Base-by-base conservation (phyloP, 1,140 invertebrate species). In the Choristoneura fumiferana region DNA sequence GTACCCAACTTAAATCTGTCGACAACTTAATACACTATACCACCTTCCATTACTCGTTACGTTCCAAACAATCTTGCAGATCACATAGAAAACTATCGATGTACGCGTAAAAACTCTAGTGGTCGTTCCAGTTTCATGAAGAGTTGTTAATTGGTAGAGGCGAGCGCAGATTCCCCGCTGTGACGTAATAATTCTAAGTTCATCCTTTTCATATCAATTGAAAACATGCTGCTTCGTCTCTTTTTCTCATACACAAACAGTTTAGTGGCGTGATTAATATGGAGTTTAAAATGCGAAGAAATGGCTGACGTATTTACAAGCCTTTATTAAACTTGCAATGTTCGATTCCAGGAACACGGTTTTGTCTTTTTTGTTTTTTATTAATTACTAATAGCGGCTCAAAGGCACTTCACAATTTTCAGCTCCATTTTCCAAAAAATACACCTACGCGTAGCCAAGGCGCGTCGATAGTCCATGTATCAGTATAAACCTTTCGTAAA, bases 181-280 rank as follows among this genome's bases (percentile, higher is more conserved):
- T 84, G 84, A 86, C 81, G 81, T 84, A 82, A 81, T 81, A 83
- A 82, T 81, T 84, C 81, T 81, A 69, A 82, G 62, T 80, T 72
- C 78, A 78, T 87, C 82, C 73, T 70, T 74, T 70, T 84, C 83
- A 69, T 71, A 73, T 81, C 66, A 65, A 76, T 71, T 71, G 71
- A 71, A 75, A 75, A 73, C 73, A 71, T 80, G 68, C 73, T 69
- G 59, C 69, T 75, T 69, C 71, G 69, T 87, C 78, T 74, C 79
- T 74, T 75, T 87, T 75, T 61, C 80, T 63, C 81, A 69, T 72
- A 70, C 68, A 76, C 73, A 78, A 81, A 83, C 79, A 73, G 81
- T 85, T 85, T 81, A 79, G 73, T 67, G 71, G 36, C 12, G 49
- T 34, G 49, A 59, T 59, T 40, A 45, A 35, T 68, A 33, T 49